These are phyloP conservation scores for Cyphomyrus discorhynchus DNA, from an alignment of 2,113 vertebrate genomes.

Conservation along the genomic window DNA sequence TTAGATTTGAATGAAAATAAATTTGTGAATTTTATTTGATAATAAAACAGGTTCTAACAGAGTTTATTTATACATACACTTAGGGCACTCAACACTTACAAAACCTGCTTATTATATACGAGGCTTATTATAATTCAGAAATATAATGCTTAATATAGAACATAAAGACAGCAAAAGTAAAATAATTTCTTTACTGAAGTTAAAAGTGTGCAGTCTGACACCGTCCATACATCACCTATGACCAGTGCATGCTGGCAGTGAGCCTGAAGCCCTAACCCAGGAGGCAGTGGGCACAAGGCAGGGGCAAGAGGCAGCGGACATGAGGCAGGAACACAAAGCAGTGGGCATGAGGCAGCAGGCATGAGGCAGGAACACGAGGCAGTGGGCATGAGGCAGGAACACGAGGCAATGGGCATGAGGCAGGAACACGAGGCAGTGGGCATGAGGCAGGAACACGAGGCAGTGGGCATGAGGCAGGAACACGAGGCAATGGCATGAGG, in stretches of 20 bases:
- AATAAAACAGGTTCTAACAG: not conserved
- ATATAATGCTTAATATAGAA: conserved; percentile 7
- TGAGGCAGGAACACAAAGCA: too few relatives aligned
- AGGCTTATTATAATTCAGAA: conserved; percentile 6
- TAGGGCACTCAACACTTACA: not conserved
- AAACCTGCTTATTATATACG: not conserved
- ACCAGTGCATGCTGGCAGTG: not conserved
- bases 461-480: not conserved
- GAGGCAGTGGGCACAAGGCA: not conserved
- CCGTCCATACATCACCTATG: not conserved
- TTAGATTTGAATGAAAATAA: not conserved
- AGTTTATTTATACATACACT: conserved; percentile 4
- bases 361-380: too few relatives aligned
- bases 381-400: not conserved
- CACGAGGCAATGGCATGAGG: not conserved
- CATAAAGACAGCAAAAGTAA: not conserved
- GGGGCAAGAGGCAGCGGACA: too few relatives aligned
- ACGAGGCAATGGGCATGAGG: not conserved
- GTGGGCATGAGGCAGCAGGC: too few relatives aligned
- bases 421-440: not conserved
- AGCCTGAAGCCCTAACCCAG: not conserved
- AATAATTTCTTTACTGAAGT: not conserved
- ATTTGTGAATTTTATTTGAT: not conserved
- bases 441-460: not conserved
- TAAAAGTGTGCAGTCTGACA: not conserved